Conservation (phyloP, 1,140 invertebrate genomes). For the Riptortus pedestris region DNA sequence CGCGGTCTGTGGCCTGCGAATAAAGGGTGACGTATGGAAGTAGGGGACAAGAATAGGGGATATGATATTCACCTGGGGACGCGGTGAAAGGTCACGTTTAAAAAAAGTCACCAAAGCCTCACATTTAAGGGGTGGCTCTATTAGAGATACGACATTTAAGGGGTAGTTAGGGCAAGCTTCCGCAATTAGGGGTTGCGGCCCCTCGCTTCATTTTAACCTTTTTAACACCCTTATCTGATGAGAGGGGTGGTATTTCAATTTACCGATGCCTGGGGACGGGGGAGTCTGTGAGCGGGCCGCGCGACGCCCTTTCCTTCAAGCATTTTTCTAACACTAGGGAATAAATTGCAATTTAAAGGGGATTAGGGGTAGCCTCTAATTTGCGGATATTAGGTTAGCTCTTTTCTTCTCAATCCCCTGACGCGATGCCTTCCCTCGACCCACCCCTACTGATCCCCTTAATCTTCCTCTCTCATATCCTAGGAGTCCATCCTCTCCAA, state of each 20-base stretch:
- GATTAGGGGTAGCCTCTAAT: slow-evolving; percentile 12
- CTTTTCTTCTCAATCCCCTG: background rate
- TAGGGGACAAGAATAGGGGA: background rate
- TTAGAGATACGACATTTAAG: slow-evolving; percentile 21
- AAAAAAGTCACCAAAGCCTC: slow-evolving; percentile 8
- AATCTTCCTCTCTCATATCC: no score
- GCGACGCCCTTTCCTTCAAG: background rate
- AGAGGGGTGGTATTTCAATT: slow-evolving; percentile 27
- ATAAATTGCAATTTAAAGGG: slow-evolving; percentile 13
- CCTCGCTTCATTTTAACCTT: slow-evolving; percentile 30
- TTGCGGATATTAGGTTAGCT: slow-evolving; percentile 14
- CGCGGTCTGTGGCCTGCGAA: no score
- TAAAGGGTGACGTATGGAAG: no score
- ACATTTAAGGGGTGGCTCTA: slow-evolving; percentile 14
- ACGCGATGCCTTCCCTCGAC: no score
- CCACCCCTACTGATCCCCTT: no score
- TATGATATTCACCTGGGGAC: slow-evolving; percentile 10
- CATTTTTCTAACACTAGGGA: slow-evolving; percentile 18
- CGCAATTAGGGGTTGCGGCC: slow-evolving; percentile 7
- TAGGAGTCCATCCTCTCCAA: no score
- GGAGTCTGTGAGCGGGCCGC: background rate
- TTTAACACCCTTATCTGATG: slow-evolving; percentile 30
- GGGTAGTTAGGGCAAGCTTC: slow-evolving; percentile 18
- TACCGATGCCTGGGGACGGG: background rate
- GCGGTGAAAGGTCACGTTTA: slow-evolving; percentile 5